A percentile compares a stretch with the other conserved stretches of the same genome.
Conservation (phyloP, 2,113 vertebrate genomes). For the mouse (Mus musculus) region GRCm39 chr9:115300501-115301000, state of each 20-base stretch:
- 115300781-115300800: background rate
- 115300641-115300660: background rate
- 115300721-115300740: background rate
- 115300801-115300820: background rate
- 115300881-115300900: background rate
- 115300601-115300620: background rate
- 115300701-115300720: background rate
- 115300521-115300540: slow-evolving; percentile 2
- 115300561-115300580: background rate
- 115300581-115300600: background rate
- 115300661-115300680: background rate
- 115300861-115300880: background rate
- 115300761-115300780: background rate
- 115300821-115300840: background rate
- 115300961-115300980: background rate
- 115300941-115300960: background rate
- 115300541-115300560: slow-evolving; percentile 30
- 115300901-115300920: background rate
- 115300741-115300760: background rate
- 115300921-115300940: background rate
- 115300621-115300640: background rate
- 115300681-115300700: background rate
- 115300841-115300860: background rate
- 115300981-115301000: background rate
- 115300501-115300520: background rate